phyloP scores from a whole-genome alignment of 2,797 vertebrate genomes.

The Caiman crocodilus region DNA sequence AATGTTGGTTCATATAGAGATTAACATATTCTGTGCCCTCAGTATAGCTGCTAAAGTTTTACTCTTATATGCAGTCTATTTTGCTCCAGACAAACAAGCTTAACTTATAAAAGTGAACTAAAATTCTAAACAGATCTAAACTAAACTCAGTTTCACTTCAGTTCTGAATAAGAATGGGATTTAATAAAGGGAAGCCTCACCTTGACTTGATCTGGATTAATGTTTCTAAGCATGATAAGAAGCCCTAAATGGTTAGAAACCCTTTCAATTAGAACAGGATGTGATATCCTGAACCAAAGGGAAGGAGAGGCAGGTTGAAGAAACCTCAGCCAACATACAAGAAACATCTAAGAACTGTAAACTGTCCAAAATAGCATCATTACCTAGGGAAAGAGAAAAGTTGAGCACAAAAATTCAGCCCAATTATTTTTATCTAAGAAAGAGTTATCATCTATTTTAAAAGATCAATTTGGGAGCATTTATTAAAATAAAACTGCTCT shows the following conservation, averaged over 20 bases:
- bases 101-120: background rate
- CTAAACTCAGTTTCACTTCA: conserved; percentile 11
- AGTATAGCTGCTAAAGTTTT: background rate
- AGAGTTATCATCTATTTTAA: background rate
- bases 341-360: background rate
- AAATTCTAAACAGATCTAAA: background rate
- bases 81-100: background rate
- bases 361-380: background rate
- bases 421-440: background rate
- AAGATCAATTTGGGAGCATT: background rate
- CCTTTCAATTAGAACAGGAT: background rate
- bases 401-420: background rate
- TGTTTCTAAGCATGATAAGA: background rate
- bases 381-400: background rate
- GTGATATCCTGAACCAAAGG: background rate
- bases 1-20: background rate
- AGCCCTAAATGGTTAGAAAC: background rate
- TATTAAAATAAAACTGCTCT: background rate
- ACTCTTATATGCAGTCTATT: background rate
- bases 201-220: background rate
- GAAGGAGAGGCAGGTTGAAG: background rate
- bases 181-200: background rate
- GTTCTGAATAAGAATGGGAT: background rate
- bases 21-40: background rate
- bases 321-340: background rate